Conservation (phyloP, 2,888 invertebrate genomes). For the Clivina fossor region DNA sequence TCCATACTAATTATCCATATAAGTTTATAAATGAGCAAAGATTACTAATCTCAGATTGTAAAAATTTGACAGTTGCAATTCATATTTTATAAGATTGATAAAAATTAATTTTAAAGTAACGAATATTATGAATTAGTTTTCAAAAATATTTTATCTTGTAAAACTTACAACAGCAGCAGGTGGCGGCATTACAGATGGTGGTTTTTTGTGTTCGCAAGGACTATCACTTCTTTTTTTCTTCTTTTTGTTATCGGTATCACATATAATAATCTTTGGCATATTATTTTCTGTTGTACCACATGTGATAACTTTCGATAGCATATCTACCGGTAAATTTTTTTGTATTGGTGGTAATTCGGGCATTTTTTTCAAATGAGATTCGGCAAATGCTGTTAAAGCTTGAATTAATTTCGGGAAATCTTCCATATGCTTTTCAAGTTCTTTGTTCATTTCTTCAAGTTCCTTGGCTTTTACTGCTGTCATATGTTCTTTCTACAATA, state of each 20-base stretch:
- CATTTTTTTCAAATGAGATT: slow-evolving; percentile 39
- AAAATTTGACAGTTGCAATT: too few relatives aligned
- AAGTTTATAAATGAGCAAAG: too few relatives aligned
- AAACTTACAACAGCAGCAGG: not conserved
- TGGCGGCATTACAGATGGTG: too few relatives aligned
- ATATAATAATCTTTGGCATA: slow-evolving; percentile 59
- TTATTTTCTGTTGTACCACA: slow-evolving; percentile 57
- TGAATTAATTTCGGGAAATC: slow-evolving; percentile 63
- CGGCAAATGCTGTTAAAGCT: slow-evolving; percentile 55
- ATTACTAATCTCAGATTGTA: too few relatives aligned
- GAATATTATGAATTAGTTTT: too few relatives aligned
- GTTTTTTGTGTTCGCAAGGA: too few relatives aligned
- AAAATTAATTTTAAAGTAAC: too few relatives aligned
- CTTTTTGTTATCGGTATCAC: slow-evolving; percentile 51
- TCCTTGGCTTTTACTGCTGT: slow-evolving; percentile 60
- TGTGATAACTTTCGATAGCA: slow-evolving; percentile 58
- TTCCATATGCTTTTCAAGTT: slow-evolving; percentile 62
- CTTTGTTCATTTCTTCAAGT: slow-evolving; percentile 60
- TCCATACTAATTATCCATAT: too few relatives aligned
- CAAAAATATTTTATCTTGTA: slow-evolving; percentile 3
- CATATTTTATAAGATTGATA: too few relatives aligned
- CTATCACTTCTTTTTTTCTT: slow-evolving; percentile 20
- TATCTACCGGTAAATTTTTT: slow-evolving; percentile 45
- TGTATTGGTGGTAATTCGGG: slow-evolving; percentile 29
- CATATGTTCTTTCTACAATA: slow-evolving; percentile 58